Conservation (phyloP, 2,113 vertebrate genomes). For the Capricornis sumatraensis region DNA sequence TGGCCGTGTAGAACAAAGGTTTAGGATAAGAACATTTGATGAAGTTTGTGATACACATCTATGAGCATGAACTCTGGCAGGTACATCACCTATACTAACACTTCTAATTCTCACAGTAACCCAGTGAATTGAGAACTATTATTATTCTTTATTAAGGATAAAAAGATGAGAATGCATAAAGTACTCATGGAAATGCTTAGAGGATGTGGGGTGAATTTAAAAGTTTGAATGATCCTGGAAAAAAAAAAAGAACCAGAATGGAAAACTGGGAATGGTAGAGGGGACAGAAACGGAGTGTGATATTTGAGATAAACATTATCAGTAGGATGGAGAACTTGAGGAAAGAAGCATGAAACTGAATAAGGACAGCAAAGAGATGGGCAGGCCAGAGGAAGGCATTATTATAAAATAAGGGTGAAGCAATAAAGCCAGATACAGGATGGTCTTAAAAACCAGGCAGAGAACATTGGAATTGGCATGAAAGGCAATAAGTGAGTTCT, state of each 20-base stretch:
- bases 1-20: neutral
- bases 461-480: neutral
- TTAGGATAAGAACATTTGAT: neutral
- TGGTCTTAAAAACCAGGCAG: neutral
- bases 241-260: neutral
- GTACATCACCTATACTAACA: neutral
- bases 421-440: neutral
- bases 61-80: neutral
- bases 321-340: neutral
- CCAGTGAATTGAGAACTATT: neutral
- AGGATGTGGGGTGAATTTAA: neutral
- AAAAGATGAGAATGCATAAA: neutral
- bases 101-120: neutral
- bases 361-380: neutral
- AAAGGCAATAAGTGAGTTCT: neutral
- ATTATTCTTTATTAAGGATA: neutral
- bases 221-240: neutral
- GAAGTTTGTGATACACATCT: neutral
- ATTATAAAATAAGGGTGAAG: neutral
- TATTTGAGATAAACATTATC: neutral
- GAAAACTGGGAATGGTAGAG: neutral
- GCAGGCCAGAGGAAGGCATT: neutral
- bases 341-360: neutral
- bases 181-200: neutral
- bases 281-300: neutral